Base-by-base conservation (phyloP, 2,888 invertebrate species). In the Aphodius sticticus region DNA sequence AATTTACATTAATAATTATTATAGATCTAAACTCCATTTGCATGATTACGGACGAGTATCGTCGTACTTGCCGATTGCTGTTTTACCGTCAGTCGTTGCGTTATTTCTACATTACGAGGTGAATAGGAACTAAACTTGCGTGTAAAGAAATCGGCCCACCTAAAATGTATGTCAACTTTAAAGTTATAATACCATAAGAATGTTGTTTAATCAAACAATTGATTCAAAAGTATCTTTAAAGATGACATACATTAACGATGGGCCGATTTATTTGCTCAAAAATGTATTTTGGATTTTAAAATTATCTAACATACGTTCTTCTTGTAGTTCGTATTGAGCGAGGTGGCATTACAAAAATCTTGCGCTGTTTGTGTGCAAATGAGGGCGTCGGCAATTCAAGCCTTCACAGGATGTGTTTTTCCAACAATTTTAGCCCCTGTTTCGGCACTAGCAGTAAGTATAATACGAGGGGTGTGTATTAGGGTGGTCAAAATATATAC, bases 291-390 rank as follows among this genome's bases (percentile, higher is more conserved):
- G 26, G 1, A 26, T 26, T 26, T 26, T 26, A 26, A 26, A 3
- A 26, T 26, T 26, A 26, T 26, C 26, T 26, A 26, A 26, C 26
- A 3, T 26, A 26, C 1, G 26, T 26, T 26, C 26, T 26, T 26
- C 26, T 89, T 90, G 72, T 87, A 94, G 92, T 83, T 91, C 78
- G 86, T 95, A 74, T 88, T 93, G 83, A 90, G 90, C 0, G 88
- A 91, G 16, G 87, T 95, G 79, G 82, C 95, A 3, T 83, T 95
- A 16, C 89, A 92, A 86, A 91, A 90, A 53, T 88, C 90, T 0
- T 96, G 96, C 84, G 92, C 94, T 0, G 84, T 94, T 6, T 96
- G 96, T 85, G 84, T 92, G 35, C 93, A 95, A 89, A 82, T 93
- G 0, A 91, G 90, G 81, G 91, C 94, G 36, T 90, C 91, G 2